A percentile compares a stretch with the other conserved stretches of the same genome.
Conservation (phyloP, 2,888 invertebrate species). For the Celastrina argiolus region DNA sequence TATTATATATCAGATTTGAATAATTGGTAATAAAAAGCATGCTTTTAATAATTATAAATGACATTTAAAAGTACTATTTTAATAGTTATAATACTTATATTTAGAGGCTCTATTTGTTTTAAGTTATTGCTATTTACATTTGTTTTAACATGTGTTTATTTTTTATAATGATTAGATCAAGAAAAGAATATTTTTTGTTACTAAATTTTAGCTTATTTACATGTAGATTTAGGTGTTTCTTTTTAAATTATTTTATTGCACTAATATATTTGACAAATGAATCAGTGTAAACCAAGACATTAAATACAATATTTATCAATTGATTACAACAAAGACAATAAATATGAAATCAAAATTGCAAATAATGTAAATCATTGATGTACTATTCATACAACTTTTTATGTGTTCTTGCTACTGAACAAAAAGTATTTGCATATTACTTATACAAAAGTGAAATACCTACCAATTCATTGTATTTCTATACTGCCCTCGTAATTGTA, state of each 20-base stretch:
- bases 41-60: conserved; percentile 23
- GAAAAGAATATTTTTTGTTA: conserved; percentile 34
- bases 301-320: conserved; percentile 3
- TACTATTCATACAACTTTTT: too few relatives aligned
- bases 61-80: conserved; percentile 44
- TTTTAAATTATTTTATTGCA: conserved; percentile 15
- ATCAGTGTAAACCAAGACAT: not conserved
- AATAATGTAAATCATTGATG: not conserved
- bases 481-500: too few relatives aligned
- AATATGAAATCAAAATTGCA: conserved; percentile 24
- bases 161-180: conserved; percentile 48
- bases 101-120: conserved; percentile 59
- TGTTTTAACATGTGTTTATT: conserved; percentile 61
- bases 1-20: not conserved
- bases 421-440: too few relatives aligned
- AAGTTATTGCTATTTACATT: conserved; percentile 73
- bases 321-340: conserved; percentile 35
- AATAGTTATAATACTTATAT: conserved; percentile 54
- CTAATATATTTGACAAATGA: not conserved
- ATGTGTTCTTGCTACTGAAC: too few relatives aligned
- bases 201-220: conserved; percentile 18
- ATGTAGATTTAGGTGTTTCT: conserved; percentile 11
- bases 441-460: too few relatives aligned
- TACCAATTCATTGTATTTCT: too few relatives aligned
- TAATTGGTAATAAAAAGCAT: conserved; percentile 5